These are phyloP conservation scores for Eupristina koningsbergeri DNA, from an alignment of 1,140 invertebrate species.

Conservation along the genomic window DNA sequence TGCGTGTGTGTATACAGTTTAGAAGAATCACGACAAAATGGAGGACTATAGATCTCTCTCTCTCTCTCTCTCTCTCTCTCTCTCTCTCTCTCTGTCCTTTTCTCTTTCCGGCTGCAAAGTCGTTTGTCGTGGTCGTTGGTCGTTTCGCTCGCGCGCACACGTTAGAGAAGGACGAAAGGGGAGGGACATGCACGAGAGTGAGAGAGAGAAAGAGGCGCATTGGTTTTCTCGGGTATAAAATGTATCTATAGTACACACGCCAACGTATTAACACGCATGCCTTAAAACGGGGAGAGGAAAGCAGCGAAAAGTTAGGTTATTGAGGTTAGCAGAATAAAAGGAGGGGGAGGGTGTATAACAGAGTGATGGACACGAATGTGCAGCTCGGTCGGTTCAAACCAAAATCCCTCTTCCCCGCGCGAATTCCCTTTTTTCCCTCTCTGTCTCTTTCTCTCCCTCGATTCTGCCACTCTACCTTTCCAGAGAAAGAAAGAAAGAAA, in stretches of 20 bases:
- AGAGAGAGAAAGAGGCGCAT: conserved; percentile 40
- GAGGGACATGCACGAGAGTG: too few species aligned
- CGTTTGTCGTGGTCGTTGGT: conserved; percentile 20
- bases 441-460: neutral
- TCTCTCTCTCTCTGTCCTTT: too few species aligned
- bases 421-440: conserved; percentile 7
- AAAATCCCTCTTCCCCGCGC: too few species aligned
- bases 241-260: neutral
- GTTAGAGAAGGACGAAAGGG: conserved; percentile 45
- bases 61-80: conserved; percentile 19
- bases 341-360: conserved; percentile 18
- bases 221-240: conserved; percentile 6
- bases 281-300: conserved; percentile 12
- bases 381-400: conserved; percentile 12
- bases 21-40: conserved; percentile 51
- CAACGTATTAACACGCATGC: neutral
- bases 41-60: conserved; percentile 36
- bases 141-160: conserved; percentile 35
- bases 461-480: conserved; percentile 1
- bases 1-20: neutral
- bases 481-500: conserved; percentile 16
- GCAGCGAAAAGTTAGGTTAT: conserved; percentile 31
- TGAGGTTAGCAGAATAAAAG: conserved; percentile 6
- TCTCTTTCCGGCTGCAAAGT: neutral
- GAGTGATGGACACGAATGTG: conserved; percentile 20